phyloP scores from a whole-genome alignment of 2,888 invertebrate species.

The Allolobophora icterica region DNA sequence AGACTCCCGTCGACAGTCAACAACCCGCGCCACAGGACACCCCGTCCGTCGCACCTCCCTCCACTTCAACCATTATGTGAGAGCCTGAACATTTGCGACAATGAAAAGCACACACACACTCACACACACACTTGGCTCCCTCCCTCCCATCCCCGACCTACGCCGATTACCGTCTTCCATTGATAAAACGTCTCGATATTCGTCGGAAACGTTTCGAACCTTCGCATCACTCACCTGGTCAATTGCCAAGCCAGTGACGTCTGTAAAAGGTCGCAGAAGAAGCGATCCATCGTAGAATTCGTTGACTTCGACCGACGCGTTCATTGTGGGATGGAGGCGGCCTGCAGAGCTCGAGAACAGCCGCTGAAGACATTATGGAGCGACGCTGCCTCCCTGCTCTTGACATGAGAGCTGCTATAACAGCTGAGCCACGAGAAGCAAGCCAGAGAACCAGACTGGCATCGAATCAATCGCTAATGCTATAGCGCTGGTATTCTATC shows the following conservation, averaged over 20 bases:
- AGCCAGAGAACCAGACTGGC: not conserved
- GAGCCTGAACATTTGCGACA: not conserved
- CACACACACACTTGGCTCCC: not conserved
- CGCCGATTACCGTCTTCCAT: not conserved
- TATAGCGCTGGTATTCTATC: not conserved
- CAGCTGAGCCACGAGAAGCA: not conserved
- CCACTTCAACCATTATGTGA: not conserved
- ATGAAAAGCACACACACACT: not conserved
- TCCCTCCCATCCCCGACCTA: not conserved
- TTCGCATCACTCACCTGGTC: slow-evolving; percentile 35
- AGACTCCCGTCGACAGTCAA: not conserved
- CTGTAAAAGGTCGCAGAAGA: slow-evolving; percentile 27
- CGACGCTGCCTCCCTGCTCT: not conserved
- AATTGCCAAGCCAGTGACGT: slow-evolving; percentile 23
- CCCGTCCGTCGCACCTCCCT: not conserved
- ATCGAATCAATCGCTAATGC: not conserved
- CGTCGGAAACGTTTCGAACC: not conserved
- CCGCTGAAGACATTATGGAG: slow-evolving; percentile 17
- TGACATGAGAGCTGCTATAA: not conserved
- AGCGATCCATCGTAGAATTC: slow-evolving; percentile 38
- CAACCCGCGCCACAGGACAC: not conserved
- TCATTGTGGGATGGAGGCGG: not conserved
- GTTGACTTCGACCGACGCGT: not conserved
- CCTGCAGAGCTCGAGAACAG: not conserved
- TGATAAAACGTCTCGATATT: not conserved